Percentiles rank a stretch among this genome's conserved stretches.
Conservation (phyloP, 2,797 vertebrate species). For the Spheniscus humboldti region DNA sequence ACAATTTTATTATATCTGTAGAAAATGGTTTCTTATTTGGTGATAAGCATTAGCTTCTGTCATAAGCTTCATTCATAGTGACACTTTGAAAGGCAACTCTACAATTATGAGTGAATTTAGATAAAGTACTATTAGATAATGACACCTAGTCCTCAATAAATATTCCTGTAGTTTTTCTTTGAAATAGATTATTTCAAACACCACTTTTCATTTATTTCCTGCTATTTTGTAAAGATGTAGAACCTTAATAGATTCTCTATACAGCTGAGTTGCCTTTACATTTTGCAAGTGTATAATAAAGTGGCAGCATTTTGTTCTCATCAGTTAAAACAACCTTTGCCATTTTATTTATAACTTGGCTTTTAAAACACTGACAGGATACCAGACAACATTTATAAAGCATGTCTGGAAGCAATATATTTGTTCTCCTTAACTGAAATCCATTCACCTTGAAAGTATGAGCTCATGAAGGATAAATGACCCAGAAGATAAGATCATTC, state of each 20-base stretch:
- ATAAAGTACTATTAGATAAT: neutral
- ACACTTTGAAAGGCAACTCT: neutral
- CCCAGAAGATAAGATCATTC: slow-evolving; percentile 62
- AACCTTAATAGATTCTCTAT: neutral
- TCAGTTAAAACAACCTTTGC: slow-evolving; percentile 38
- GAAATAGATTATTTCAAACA: neutral
- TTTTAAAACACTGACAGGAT: slow-evolving; percentile 40
- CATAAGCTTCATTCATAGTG: neutral
- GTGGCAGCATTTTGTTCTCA: slow-evolving; percentile 36
- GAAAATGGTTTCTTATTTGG: neutral
- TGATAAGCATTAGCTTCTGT: neutral
- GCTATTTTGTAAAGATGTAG: neutral
- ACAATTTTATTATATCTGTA: neutral
- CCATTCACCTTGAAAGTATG: slow-evolving; percentile 63
- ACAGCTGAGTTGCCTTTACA: neutral
- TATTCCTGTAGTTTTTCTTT: neutral
- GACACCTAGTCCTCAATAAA: neutral
- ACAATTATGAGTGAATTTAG: neutral
- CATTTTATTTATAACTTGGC: slow-evolving; percentile 64
- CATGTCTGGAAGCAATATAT: slow-evolving; percentile 51
- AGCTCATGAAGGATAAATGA: slow-evolving; percentile 59
- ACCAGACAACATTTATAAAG: slow-evolving; percentile 53
- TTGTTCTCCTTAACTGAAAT: slow-evolving; percentile 61
- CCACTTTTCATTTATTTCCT: neutral
- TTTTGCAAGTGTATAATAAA: neutral